Conservation (phyloP, 2,888 invertebrate genomes). For the Ormyrus thymus region DNA sequence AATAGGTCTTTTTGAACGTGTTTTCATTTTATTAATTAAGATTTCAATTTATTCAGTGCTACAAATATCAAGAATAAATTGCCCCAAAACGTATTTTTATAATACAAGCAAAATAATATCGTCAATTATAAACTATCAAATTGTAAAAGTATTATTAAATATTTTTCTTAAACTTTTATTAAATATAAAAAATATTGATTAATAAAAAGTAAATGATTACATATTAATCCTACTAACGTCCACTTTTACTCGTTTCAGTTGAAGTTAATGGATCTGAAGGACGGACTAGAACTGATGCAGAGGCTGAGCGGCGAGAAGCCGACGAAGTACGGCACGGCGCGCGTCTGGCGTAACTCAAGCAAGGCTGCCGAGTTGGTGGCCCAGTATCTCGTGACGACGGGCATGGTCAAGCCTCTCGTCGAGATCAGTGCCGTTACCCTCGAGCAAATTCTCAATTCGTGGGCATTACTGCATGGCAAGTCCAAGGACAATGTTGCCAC, state of each 20-base stretch:
- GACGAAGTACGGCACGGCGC: conserved; percentile 75
- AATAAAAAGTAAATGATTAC: too few species aligned
- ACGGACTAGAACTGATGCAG: conserved; percentile 77
- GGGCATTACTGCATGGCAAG: conserved; percentile 71
- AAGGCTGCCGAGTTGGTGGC: conserved; percentile 78
- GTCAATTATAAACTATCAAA: too few species aligned
- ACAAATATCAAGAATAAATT: too few species aligned
- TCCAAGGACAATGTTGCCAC: conserved; percentile 67
- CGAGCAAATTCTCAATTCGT: conserved; percentile 71
- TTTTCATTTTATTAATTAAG: too few species aligned
- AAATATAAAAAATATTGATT: too few species aligned
- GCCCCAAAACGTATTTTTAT: too few species aligned
- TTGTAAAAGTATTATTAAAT: too few species aligned
- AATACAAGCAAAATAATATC: too few species aligned
- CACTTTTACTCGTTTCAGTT: conserved; percentile 72
- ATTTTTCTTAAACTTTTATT: too few species aligned
- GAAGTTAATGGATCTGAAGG: conserved; percentile 77
- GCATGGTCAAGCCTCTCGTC: conserved; percentile 76
- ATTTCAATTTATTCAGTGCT: too few species aligned
- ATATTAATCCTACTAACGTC: too few species aligned
- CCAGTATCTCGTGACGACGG: conserved; percentile 78
- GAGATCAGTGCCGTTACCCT: conserved; percentile 69
- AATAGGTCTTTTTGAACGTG: too few species aligned
- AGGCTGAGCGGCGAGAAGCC: conserved; percentile 75
- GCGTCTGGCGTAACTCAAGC: conserved; percentile 78